Evolutionary conservation across 2,888 invertebrate genomes (phyloP).

Genomic region (Machimus rusticus): DNA sequence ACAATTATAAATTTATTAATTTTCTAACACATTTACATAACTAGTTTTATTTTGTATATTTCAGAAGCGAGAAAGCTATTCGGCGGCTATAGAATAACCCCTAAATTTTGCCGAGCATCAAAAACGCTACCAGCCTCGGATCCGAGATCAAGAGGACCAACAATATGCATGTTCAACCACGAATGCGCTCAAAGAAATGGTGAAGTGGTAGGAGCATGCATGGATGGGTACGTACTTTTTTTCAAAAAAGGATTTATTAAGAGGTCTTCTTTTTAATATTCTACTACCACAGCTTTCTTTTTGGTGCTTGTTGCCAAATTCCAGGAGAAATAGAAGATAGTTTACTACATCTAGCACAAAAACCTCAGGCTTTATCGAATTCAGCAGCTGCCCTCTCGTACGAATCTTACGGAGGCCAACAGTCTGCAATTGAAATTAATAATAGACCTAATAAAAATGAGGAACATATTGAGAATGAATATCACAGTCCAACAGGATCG

Average conservation of each 20-base stretch:
- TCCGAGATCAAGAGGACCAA: conserved; percentile 69
- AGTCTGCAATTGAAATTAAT: background rate
- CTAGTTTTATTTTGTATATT: background rate
- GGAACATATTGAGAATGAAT: conserved; percentile 33
- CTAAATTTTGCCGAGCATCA: conserved; percentile 79
- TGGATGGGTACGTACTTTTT: conserved; percentile 72
- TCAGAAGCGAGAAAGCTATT: conserved; percentile 74
- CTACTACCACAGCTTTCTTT: conserved; percentile 68
- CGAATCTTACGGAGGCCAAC: conserved; percentile 53
- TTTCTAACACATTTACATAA: background rate
- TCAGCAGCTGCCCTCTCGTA: conserved; percentile 51
- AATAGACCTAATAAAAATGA: conserved; percentile 27
- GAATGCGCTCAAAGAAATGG: conserved; percentile 83
- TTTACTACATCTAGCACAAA: conserved; percentile 55
- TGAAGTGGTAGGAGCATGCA: conserved; percentile 86
- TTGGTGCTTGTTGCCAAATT: conserved; percentile 88
- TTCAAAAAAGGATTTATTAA: background rate
- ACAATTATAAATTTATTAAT: too few species aligned
- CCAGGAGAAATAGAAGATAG: conserved; percentile 65
- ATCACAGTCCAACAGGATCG: background rate
- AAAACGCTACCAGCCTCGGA: conserved; percentile 69
- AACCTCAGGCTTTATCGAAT: conserved; percentile 55
- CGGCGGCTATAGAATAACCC: conserved; percentile 86
- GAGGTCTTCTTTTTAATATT: background rate
- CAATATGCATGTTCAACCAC: conserved; percentile 93